Evolutionary conservation across 2,797 vertebrate genomes (phyloP).

Genomic region (Thamnophis elegans): DNA sequence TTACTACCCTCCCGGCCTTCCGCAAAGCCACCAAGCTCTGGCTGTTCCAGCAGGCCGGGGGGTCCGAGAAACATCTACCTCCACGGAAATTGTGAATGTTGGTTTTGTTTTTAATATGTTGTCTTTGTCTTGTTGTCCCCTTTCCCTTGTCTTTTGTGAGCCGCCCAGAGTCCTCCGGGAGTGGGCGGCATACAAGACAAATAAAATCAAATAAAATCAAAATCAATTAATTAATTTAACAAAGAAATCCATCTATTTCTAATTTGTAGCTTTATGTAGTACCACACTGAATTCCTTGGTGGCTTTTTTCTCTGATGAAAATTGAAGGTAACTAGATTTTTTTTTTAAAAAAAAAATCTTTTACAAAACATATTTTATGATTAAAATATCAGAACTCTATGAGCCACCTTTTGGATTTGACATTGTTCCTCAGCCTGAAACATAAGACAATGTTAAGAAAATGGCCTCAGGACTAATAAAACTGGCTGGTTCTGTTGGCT

Average conservation of each 20-base stretch:
- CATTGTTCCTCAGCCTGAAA: neutral
- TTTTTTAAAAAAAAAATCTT: neutral
- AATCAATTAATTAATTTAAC: neutral
- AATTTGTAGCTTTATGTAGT: neutral
- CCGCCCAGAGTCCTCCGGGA: too few relatives aligned
- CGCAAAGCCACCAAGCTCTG: too few relatives aligned
- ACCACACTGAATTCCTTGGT: neutral
- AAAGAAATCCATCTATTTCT: neutral
- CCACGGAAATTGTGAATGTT: too few relatives aligned
- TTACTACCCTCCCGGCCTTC: too few relatives aligned
- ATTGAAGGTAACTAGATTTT: neutral
- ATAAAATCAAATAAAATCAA: too few relatives aligned
- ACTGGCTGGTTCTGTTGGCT: neutral
- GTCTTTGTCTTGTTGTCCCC: too few relatives aligned
- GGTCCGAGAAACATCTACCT: too few relatives aligned
- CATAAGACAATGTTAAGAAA: neutral
- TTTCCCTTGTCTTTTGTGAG: too few relatives aligned
- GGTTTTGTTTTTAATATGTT: too few relatives aligned
- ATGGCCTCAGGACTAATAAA: neutral
- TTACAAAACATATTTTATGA: neutral
- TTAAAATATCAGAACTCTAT: neutral
- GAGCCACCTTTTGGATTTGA: neutral
- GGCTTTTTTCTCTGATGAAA: neutral
- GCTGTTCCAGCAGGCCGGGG: too few relatives aligned
- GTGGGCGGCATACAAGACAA: too few relatives aligned